Evolutionary conservation across 2,113 vertebrate species (phyloP).

Genomic region (Rhizomys pruinosus): DNA sequence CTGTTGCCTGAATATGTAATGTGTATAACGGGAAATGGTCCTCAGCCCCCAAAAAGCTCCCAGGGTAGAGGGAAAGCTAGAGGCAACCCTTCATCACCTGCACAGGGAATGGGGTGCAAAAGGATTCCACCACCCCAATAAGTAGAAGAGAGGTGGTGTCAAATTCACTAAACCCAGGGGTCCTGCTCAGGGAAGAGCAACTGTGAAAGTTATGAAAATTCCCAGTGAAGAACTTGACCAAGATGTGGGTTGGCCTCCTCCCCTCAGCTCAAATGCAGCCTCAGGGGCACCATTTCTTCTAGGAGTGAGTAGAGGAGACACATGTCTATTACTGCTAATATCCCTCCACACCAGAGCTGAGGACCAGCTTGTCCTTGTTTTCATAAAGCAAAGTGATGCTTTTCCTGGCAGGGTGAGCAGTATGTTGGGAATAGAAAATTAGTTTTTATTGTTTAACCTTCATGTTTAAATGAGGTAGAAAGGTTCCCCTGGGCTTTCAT

Average conservation of each 20-base stretch:
- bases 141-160: background rate
- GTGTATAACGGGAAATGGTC: accelerated
- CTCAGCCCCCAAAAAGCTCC: background rate
- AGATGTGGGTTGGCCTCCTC: background rate
- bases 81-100: background rate
- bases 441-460: conserved; percentile 80
- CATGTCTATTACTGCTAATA: background rate
- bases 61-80: accelerated
- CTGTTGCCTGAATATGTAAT: background rate
- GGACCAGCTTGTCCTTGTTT: conserved; percentile 30
- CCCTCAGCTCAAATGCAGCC: background rate
- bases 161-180: too few species aligned
- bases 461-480: conserved; percentile 74
- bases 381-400: conserved; percentile 43
- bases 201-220: background rate
- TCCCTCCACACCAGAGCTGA: background rate
- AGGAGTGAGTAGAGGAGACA: background rate
- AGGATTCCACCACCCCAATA: background rate
- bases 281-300: background rate
- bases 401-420: conserved; percentile 41
- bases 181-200: background rate
- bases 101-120: accelerated
- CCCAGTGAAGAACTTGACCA: background rate
- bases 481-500: conserved; percentile 67
- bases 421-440: conserved; percentile 74